These are phyloP conservation scores for Morinoia aosen DNA, from an alignment of 2,888 invertebrate genomes.

Conservation along the genomic window DNA sequence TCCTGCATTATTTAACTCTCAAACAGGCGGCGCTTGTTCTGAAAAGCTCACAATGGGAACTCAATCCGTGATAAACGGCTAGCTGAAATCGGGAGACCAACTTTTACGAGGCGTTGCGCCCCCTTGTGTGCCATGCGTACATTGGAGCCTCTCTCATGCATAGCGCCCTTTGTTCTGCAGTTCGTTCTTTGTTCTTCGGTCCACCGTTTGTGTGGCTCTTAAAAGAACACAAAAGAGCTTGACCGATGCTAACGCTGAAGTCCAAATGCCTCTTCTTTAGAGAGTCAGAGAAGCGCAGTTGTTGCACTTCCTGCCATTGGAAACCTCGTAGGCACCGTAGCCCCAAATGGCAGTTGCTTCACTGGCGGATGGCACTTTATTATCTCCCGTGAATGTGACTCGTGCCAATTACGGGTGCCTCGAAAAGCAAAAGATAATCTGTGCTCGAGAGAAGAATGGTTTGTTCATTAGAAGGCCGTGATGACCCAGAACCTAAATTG, in stretches of 20 bases:
- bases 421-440: conserved; percentile 12
- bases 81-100: too few species aligned
- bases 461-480: background rate
- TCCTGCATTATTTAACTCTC: too few species aligned
- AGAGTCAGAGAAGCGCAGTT: conserved; percentile 1
- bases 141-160: background rate
- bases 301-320: conserved; percentile 16
- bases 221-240: conserved; percentile 14
- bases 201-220: background rate
- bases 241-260: conserved; percentile 23
- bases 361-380: background rate
- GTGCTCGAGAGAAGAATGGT: background rate
- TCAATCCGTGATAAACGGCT: too few species aligned
- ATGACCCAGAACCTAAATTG: background rate
- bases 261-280: conserved; percentile 15
- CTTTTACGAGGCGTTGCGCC: background rate
- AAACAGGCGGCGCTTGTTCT: too few species aligned
- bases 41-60: too few species aligned
- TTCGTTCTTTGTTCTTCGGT: background rate
- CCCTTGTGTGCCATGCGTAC: background rate
- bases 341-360: background rate
- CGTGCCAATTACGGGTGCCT: background rate
- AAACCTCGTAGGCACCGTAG: background rate
- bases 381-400: background rate
- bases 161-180: background rate